Conservation (phyloP, 30 jellyfish, hydroid and myxozoan species). For the Turritopsis rubra region DNA sequence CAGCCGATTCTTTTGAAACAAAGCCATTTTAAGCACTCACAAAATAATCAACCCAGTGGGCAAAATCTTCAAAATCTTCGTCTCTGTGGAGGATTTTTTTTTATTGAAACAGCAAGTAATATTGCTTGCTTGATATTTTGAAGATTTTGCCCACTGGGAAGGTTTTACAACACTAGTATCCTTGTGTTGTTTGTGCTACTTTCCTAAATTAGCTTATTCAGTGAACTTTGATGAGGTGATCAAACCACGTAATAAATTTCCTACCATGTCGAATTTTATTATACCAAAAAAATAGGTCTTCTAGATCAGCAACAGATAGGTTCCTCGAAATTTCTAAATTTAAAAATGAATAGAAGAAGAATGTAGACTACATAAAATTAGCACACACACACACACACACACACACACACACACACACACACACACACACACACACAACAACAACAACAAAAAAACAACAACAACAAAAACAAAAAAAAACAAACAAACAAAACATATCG, state of each 20-base stretch:
- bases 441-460: background rate
- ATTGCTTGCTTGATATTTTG: too few relatives aligned
- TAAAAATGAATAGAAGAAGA: background rate
- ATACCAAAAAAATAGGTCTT: conserved; percentile 23
- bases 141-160: too few relatives aligned
- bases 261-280: conserved; percentile 20
- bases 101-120: too few relatives aligned
- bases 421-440: too few relatives aligned
- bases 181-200: background rate
- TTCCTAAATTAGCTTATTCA: background rate
- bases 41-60: too few relatives aligned
- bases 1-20: too few relatives aligned
- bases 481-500: background rate
- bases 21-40: too few relatives aligned
- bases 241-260: background rate
- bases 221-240: too few relatives aligned
- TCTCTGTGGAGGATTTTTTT: too few relatives aligned
- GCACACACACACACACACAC: background rate
- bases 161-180: too few relatives aligned
- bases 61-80: too few relatives aligned
- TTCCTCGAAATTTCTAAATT: background rate
- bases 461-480: background rate
- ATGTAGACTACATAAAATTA: too few relatives aligned
- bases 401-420: background rate
- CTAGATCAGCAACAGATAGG: conserved; percentile 24